Evolutionary conservation across 2,113 vertebrate genomes (phyloP).

Genomic region (Oenanthe oenanthe): DNA sequence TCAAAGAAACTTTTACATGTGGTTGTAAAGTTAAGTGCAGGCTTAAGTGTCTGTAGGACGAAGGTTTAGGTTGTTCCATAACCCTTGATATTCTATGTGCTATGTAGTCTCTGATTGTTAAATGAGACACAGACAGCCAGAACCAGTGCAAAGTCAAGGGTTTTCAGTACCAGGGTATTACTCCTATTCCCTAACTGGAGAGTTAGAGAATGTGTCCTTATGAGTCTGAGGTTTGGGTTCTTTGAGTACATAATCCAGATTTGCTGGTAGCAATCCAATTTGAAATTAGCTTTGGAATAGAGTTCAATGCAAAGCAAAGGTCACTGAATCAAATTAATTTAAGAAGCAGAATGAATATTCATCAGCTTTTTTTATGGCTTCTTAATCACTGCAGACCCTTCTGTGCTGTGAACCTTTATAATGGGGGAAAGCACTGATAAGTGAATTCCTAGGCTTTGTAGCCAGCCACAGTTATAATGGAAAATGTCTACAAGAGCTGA

Average conservation of each 20-base stretch:
- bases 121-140: neutral
- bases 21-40: constrained; percentile 33
- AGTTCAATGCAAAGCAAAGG: neutral
- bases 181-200: neutral
- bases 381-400: neutral
- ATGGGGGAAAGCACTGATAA: neutral
- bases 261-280: neutral
- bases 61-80: constrained; percentile 24
- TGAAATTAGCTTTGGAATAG: neutral
- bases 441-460: neutral
- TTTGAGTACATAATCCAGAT: neutral
- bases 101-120: neutral
- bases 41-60: neutral
- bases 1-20: constrained; percentile 7
- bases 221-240: neutral
- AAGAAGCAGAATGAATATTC: neutral
- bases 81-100: neutral
- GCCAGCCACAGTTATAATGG: neutral
- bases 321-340: neutral
- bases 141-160: neutral
- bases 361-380: neutral
- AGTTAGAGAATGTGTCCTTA: neutral
- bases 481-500: neutral
- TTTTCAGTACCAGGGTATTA: neutral
- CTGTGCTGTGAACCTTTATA: neutral